Evolutionary conservation across 2,888 invertebrate species (phyloP).

Genomic region (Synergus japonicus): DNA sequence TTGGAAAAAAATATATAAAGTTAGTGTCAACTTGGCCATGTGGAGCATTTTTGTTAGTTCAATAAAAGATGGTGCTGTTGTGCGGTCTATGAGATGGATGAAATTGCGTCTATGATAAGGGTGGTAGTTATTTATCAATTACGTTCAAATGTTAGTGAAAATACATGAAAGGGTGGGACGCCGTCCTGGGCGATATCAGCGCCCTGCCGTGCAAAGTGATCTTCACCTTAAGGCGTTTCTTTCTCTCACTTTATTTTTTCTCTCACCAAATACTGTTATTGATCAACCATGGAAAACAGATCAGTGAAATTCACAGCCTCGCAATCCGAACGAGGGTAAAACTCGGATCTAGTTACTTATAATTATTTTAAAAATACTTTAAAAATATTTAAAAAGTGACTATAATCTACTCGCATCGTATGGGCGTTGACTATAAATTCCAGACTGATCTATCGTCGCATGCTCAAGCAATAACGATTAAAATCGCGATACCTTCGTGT

Average conservation of each 20-base stretch:
- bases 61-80: constrained; percentile 69
- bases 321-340: neutral
- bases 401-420: neutral
- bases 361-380: constrained; percentile 4
- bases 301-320: constrained; percentile 16
- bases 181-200: constrained; percentile 41
- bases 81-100: constrained; percentile 72
- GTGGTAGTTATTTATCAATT: constrained; percentile 60
- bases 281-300: constrained; percentile 12
- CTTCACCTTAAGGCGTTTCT: constrained; percentile 37
- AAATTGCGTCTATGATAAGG: constrained; percentile 69
- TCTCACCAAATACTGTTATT: neutral
- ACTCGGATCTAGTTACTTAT: neutral
- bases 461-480: constrained; percentile 18
- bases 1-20: constrained; percentile 56
- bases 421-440: neutral
- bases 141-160: constrained; percentile 68
- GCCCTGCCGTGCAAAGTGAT: constrained; percentile 40
- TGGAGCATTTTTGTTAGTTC: constrained; percentile 76
- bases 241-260: neutral
- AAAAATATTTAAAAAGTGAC: neutral
- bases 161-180: constrained; percentile 60
- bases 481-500: constrained; percentile 61
- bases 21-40: constrained; percentile 78
- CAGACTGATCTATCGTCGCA: neutral